Evolutionary conservation across 2,888 invertebrate genomes (phyloP).

Genomic region (Allolobophora icterica): DNA sequence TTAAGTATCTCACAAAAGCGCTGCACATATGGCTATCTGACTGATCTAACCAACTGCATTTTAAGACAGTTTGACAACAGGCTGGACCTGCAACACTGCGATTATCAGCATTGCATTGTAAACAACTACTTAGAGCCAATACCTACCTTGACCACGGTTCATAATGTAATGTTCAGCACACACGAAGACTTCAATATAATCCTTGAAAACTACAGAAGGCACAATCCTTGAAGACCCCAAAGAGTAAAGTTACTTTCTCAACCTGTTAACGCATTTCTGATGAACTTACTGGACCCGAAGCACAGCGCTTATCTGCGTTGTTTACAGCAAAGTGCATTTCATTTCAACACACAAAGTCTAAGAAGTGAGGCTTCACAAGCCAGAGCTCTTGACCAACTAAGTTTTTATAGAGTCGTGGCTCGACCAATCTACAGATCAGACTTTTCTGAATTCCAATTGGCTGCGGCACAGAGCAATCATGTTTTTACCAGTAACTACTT

Average conservation of each 20-base stretch:
- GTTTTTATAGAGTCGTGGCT: not conserved
- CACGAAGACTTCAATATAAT: no score
- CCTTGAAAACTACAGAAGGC: not conserved
- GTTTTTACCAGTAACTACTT: not conserved
- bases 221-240: not conserved
- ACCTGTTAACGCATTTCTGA: not conserved
- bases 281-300: not conserved
- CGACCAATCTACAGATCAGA: not conserved
- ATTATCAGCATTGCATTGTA: no score
- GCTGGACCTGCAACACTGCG: no score
- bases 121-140: not conserved
- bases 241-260: not conserved
- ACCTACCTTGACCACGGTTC: not conserved
- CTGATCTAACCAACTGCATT: no score
- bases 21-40: no score
- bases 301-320: not conserved
- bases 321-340: not conserved
- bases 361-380: not conserved
- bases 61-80: no score
- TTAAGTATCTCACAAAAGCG: no score
- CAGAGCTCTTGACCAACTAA: not conserved
- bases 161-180: not conserved
- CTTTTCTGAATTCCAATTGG: not conserved
- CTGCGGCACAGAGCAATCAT: not conserved
- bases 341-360: not conserved